Evolutionary conservation across 2,797 vertebrate genomes (phyloP).

Genomic region (Picus viridis): DNA sequence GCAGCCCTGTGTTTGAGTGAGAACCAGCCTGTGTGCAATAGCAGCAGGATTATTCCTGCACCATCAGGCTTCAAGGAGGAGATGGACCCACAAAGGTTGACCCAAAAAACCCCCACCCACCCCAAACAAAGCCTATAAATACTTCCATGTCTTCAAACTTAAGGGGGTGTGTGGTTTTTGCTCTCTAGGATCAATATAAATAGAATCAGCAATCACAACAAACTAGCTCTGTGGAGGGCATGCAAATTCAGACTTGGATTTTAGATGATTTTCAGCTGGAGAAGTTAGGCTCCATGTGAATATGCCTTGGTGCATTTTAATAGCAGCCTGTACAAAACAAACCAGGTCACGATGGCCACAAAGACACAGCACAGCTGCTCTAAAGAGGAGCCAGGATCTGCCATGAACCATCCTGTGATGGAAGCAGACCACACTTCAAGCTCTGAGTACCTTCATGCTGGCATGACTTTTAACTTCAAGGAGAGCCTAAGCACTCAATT

Average conservation of each 20-base stretch:
- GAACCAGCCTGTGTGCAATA: background rate
- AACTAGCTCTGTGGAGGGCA: background rate
- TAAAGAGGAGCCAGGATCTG: background rate
- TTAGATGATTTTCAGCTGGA: background rate
- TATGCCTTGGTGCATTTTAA: background rate
- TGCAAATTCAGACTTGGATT: background rate
- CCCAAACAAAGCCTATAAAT: background rate
- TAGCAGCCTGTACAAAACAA: constrained; percentile 25
- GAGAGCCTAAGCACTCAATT: background rate
- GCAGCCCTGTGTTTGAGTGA: rapidly evolving
- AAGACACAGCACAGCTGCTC: background rate
- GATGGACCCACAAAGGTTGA: background rate
- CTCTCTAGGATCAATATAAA: background rate
- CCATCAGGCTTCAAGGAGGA: background rate
- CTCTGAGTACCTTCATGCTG: background rate
- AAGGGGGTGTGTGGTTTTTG: background rate
- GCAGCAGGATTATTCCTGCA: background rate
- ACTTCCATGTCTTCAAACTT: background rate
- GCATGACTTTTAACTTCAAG: background rate
- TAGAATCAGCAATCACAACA: background rate
- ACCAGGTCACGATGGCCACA: background rate
- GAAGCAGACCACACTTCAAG: background rate
- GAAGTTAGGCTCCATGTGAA: background rate
- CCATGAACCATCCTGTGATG: background rate
- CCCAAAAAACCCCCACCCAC: background rate